Evolutionary conservation across 2,888 invertebrate genomes (phyloP), one percentile per base, ranked within the genome.

Genomic region (Tortrix viridana): DNA sequence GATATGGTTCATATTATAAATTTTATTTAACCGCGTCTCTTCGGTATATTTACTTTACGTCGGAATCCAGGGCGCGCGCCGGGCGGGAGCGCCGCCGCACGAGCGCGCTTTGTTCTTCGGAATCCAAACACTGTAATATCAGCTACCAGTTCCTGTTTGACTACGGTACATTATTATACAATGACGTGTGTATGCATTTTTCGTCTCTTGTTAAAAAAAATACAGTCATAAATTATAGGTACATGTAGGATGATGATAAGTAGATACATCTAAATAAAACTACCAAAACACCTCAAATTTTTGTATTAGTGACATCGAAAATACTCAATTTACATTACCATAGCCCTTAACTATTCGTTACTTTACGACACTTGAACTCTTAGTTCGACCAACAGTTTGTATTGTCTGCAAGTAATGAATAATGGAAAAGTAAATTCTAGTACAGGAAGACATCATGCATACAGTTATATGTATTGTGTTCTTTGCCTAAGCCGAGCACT

Each of bases 401-500:
- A 53, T 32, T 32, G 32, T 32, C 32, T 32, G 32, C 32, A 32
- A 57, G 58, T 65, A 32, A 71, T 73, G 73, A 72, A 72, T 73
- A 72, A 73, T 72, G 70, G 68, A 72, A 62, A 66, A 66, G 60
- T 59, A 57, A 73, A 72, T 69, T 69, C 70, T 69, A 67, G 70
- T 68, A 60, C 73, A 57, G 44, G 23, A 56, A 57, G 50, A 58
- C 55, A 32, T 60, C 53, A 64, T 63, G 56, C 56, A 59, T 65
- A 41, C 5, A n/a, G 5, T 41, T 41, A 60, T 59, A 56, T 47
- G 12, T 26, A 22, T 23, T 7, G 26, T 26, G 26, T 44, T 53
- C 19, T 19, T 3, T 32, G 12, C 12, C 32, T 12, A 32, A 14
- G 47, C 50, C 26, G 43, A 55, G 66, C 62, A 54, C 41, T 55